phyloP scores from a whole-genome alignment of 2,888 invertebrate species.

The Aspidapion aeneum region DNA sequence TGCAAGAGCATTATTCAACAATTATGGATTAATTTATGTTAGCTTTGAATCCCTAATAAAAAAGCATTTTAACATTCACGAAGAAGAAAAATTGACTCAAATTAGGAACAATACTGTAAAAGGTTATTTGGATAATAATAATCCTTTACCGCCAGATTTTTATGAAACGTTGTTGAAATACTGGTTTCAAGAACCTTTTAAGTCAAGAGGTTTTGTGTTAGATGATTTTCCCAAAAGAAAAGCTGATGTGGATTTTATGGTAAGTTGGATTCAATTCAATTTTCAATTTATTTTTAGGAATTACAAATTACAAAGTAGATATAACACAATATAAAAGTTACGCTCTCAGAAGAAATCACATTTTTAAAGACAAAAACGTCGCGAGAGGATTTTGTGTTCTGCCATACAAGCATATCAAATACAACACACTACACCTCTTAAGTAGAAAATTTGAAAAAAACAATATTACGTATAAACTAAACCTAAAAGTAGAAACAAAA shows the following conservation, averaged over 20 bases:
- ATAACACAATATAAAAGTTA: not conserved
- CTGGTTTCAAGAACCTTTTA: conserved; percentile 55
- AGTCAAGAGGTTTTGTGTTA: conserved; percentile 53
- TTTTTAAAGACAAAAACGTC: no score
- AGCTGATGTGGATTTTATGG: conserved; percentile 54
- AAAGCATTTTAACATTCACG: conserved; percentile 16
- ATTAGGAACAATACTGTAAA: conserved; percentile 26
- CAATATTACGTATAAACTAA: no score
- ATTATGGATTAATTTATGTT: conserved; percentile 54
- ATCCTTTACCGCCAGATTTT: conserved; percentile 49
- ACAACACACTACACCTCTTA: no score
- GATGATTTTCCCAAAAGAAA: conserved; percentile 60
- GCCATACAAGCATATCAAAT: no score
- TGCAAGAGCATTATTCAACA: conserved; percentile 51
- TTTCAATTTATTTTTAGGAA: no score
- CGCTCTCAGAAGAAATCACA: no score
- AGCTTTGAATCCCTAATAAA: conserved; percentile 47
- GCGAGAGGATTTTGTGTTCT: no score
- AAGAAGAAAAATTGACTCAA: conserved; percentile 22
- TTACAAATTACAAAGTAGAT: no score
- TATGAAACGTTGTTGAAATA: conserved; percentile 49
- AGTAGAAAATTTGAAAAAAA: no score
- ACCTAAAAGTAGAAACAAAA: no score
- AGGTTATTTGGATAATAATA: conserved; percentile 52
- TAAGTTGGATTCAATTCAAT: no score